These are phyloP conservation scores for Ariolimax columbianus DNA, from an alignment of 2,888 invertebrate species.

Conservation along the genomic window DNA sequence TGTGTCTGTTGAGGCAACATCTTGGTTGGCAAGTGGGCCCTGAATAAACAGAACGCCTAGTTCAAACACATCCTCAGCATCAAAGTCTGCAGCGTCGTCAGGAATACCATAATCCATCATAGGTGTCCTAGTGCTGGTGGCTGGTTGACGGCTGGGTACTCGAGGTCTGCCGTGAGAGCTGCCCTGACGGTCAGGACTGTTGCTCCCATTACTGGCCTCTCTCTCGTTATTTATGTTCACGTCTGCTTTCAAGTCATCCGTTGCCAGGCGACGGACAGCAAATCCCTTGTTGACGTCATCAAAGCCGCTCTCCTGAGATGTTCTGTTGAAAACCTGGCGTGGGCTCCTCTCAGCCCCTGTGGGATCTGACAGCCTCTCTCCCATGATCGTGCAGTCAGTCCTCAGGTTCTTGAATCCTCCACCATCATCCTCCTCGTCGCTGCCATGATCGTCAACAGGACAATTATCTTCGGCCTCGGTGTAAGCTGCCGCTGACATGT, in stretches of 20 bases:
- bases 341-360: no score
- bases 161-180: conserved; percentile 12
- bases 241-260: background rate
- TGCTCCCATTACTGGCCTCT: background rate
- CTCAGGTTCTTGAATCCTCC: background rate
- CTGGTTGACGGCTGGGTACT: background rate
- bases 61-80: background rate
- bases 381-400: background rate
- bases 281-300: no score
- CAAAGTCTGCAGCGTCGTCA: background rate
- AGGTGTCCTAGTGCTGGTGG: background rate
- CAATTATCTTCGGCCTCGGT: background rate
- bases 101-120: conserved; percentile 23
- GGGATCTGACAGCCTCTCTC: no score
- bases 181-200: background rate
- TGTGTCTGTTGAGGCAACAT: no score
- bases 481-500: background rate
- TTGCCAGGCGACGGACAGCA: background rate
- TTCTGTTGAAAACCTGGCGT: background rate
- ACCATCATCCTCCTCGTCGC: background rate
- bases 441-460: background rate
- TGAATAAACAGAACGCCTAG: background rate
- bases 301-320: background rate
- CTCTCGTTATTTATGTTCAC: conserved; percentile 15
- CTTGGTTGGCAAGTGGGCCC: background rate